Conservation (phyloP, 2,888 invertebrate genomes). For the Anarsia innoxiella region DNA sequence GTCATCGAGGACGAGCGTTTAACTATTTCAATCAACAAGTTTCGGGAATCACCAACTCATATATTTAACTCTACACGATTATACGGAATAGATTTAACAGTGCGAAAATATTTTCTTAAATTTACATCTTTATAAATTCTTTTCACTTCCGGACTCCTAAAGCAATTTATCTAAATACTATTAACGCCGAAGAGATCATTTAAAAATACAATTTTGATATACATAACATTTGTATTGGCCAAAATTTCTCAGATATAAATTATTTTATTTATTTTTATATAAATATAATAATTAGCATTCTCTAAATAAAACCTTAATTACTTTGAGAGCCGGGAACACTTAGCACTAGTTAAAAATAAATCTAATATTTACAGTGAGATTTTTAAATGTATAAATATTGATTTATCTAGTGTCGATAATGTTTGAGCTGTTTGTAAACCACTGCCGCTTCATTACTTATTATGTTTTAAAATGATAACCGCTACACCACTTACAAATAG, state of each 20-base stretch:
- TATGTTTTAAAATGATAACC: neutral
- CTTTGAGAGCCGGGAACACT: slow-evolving; percentile 74
- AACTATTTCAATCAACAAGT: too few relatives aligned
- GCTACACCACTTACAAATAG: neutral
- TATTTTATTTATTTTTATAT: slow-evolving; percentile 48
- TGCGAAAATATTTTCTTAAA: slow-evolving; percentile 72
- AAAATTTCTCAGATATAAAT: slow-evolving; percentile 62
- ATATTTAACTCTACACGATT: slow-evolving; percentile 34
- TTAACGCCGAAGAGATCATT: slow-evolving; percentile 72
- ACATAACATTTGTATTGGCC: slow-evolving; percentile 69
- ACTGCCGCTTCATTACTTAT: slow-evolving; percentile 10
- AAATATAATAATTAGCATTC: slow-evolving; percentile 47
- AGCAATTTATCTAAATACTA: slow-evolving; percentile 67
- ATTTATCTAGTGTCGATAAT: slow-evolving; percentile 69
- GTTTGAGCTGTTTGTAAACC: slow-evolving; percentile 57
- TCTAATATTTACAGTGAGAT: slow-evolving; percentile 73
- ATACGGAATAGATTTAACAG: slow-evolving; percentile 60
- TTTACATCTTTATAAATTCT: slow-evolving; percentile 68
- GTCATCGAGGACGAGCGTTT: too few relatives aligned
- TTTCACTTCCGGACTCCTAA: slow-evolving; percentile 72
- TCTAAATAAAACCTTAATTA: slow-evolving; percentile 67
- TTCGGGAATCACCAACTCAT: slow-evolving; percentile 24
- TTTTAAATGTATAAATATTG: slow-evolving; percentile 60
- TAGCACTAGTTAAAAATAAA: slow-evolving; percentile 52
- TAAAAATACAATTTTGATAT: slow-evolving; percentile 73